Conservation (phyloP, 1,140 invertebrate genomes). For the Drosophila nasuta region DNA sequence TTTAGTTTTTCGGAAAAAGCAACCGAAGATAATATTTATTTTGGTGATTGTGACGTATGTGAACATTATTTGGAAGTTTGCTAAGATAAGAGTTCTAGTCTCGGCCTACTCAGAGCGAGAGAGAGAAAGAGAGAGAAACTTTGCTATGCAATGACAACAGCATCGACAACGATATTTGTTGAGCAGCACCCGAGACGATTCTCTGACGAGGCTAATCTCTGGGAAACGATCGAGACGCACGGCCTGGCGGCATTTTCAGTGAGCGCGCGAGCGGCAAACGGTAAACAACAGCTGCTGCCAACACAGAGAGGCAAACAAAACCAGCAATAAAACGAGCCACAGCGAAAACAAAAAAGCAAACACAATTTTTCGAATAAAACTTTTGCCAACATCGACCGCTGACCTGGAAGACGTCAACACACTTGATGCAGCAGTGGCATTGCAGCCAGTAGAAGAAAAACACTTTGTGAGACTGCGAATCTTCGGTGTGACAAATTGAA, state of each 20-base stretch:
- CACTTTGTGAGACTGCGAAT: slow-evolving; percentile 10
- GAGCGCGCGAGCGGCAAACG: slow-evolving; percentile 75
- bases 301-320: slow-evolving; percentile 9
- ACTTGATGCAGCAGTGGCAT: slow-evolving; percentile 3
- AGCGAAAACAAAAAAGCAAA: slow-evolving; percentile 20
- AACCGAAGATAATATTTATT: background rate
- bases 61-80: background rate
- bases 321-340: slow-evolving; percentile 9
- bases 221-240: slow-evolving; percentile 46
- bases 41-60: background rate
- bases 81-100: background rate
- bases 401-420: slow-evolving; percentile 29
- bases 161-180: slow-evolving; percentile 34
- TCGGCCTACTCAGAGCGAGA: slow-evolving; percentile 23
- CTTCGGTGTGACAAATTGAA: slow-evolving; percentile 25
- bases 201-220: slow-evolving; percentile 52
- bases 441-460: background rate
- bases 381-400: slow-evolving; percentile 19
- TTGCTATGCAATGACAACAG: slow-evolving; percentile 1
- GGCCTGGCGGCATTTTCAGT: slow-evolving; percentile 63
- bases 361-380: slow-evolving; percentile 16
- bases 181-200: slow-evolving; percentile 53
- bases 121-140: background rate
- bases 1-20: background rate
- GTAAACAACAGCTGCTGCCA: slow-evolving; percentile 70